phyloP scores from a whole-genome alignment of 2,113 vertebrate genomes.

The Mugil cephalus region DNA sequence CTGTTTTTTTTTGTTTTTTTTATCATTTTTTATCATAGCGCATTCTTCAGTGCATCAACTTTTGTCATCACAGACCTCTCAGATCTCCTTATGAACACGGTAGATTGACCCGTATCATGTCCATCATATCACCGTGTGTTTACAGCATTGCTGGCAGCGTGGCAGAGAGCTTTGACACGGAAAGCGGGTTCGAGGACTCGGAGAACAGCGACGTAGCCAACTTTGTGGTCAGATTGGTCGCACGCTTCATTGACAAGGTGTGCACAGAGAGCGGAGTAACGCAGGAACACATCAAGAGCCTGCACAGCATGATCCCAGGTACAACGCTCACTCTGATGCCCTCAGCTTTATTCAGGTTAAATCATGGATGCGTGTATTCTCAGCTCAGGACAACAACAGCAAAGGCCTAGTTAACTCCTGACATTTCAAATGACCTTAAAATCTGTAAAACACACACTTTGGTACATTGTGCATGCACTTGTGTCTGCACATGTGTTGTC shows the following conservation, averaged over 20 bases:
- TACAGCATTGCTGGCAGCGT: slow-evolving; percentile 96
- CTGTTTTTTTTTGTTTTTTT: no score
- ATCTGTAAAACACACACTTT: slow-evolving; percentile 52
- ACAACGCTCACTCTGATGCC: slow-evolving; percentile 42
- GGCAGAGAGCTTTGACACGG: slow-evolving; percentile 97
- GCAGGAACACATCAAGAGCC: slow-evolving; percentile 97
- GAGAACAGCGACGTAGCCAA: slow-evolving; percentile 96
- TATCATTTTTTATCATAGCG: slow-evolving; percentile 37
- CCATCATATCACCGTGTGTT: slow-evolving; percentile 29
- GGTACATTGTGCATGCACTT: slow-evolving; percentile 13
- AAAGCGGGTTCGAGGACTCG: slow-evolving; percentile 97
- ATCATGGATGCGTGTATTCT: slow-evolving; percentile 43
- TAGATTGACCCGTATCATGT: slow-evolving; percentile 32
- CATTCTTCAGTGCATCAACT: slow-evolving; percentile 23
- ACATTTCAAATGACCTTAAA: slow-evolving; percentile 55
- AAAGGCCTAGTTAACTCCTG: slow-evolving; percentile 56
- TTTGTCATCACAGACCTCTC: slow-evolving; percentile 33
- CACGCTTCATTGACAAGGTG: slow-evolving; percentile 98
- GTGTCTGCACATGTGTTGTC: slow-evolving; percentile 43
- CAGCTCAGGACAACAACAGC: slow-evolving; percentile 36
- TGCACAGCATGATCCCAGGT: slow-evolving; percentile 99
- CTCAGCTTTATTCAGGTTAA: slow-evolving; percentile 26
- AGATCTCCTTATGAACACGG: neutral
- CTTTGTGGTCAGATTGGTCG: slow-evolving; percentile 93
- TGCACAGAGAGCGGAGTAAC: slow-evolving; percentile 98